Conservation (phyloP, 1,140 invertebrate species). For the Brachionus asplanchnoidis region DNA sequence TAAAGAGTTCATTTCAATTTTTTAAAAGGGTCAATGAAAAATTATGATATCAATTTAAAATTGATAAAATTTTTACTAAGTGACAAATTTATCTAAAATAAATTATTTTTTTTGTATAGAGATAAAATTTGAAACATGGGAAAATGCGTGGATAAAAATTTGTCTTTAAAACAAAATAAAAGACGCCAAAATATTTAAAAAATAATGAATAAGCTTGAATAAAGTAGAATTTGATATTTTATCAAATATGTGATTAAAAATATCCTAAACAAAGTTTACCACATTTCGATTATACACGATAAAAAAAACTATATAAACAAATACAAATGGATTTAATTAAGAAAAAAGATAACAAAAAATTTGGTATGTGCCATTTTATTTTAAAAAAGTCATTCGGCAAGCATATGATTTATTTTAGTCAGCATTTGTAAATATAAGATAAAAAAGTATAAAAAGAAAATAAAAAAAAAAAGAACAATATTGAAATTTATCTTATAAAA, state of each 20-base stretch:
- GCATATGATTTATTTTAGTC: not conserved
- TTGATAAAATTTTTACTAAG: not conserved
- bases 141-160: not conserved
- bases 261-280: not conserved
- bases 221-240: not conserved
- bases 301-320: not conserved
- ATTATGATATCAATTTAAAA: no score
- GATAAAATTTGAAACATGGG: not conserved
- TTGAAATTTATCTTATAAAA: no score
- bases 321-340: not conserved
- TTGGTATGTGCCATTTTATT: not conserved
- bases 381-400: not conserved
- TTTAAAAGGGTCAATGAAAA: not conserved
- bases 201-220: not conserved
- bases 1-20: not conserved
- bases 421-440: not conserved
- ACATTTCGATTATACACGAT: not conserved
- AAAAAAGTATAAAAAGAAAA: not conserved
- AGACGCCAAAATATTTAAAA: not conserved
- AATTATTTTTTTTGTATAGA: not conserved
- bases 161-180: not conserved
- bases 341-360: not conserved
- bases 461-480: not conserved
- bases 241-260: not conserved
- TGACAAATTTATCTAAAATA: not conserved